Conservation (phyloP, 2,113 vertebrate genomes). For the Marmota flaviventris region DNA sequence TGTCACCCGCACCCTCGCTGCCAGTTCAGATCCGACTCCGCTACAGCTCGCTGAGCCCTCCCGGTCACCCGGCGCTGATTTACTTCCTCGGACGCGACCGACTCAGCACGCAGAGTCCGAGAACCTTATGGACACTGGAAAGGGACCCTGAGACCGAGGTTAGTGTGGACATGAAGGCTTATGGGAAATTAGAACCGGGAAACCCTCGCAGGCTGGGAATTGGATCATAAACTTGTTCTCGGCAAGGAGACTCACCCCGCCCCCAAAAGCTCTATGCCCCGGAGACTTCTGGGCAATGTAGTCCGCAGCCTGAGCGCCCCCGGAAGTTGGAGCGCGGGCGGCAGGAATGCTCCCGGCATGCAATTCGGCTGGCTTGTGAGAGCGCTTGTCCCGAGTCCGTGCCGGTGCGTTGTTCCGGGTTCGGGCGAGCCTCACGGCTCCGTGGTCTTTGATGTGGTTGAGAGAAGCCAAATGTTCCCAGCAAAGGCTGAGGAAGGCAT, state of each 20-base stretch:
- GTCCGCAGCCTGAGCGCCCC: rapidly evolving
- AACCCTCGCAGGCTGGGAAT: background rate
- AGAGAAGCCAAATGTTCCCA: background rate
- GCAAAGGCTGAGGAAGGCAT: background rate
- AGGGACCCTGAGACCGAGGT: background rate
- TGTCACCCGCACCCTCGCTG: background rate
- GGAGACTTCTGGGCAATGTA: constrained; percentile 70
- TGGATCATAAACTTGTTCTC: rapidly evolving
- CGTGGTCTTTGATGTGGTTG: background rate
- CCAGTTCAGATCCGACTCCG: rapidly evolving
- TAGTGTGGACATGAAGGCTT: background rate
- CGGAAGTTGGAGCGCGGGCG: background rate
- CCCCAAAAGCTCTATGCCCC: background rate
- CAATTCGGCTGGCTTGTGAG: background rate
- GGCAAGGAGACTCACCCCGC: background rate
- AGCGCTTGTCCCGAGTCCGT: rapidly evolving
- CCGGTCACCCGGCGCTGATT: background rate
- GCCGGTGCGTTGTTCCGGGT: rapidly evolving
- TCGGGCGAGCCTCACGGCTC: background rate
- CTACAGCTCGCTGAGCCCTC: background rate
- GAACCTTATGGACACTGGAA: background rate
- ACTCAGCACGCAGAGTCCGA: background rate
- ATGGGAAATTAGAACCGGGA: background rate
- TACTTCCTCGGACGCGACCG: background rate
- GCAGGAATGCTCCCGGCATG: background rate